Conservation (phyloP, 2,888 invertebrate genomes). For the Watsonalla binaria region DNA sequence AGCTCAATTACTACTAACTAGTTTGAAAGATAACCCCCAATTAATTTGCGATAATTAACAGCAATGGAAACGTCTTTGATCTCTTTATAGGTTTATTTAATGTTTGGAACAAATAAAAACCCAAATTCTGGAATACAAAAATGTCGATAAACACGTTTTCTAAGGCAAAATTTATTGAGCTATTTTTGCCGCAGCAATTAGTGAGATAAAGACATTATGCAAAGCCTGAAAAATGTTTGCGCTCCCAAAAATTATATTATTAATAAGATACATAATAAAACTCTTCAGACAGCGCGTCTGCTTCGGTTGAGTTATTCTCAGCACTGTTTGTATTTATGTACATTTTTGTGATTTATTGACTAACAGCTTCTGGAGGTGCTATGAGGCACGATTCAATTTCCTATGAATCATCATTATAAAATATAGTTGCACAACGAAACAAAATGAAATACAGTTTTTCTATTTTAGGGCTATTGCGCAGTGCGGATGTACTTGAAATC, state of each 20-base stretch:
- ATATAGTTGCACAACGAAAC: constrained; percentile 1
- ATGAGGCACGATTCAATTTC: constrained; percentile 6
- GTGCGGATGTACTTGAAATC: background rate
- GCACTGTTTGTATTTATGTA: constrained; percentile 27
- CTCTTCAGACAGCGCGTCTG: constrained; percentile 56
- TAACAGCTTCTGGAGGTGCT: constrained; percentile 8
- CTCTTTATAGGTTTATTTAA: background rate
- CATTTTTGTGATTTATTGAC: constrained; percentile 30
- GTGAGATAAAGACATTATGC: background rate
- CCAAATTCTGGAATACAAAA: background rate
- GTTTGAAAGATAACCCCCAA: no score
- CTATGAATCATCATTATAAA: constrained; percentile 12
- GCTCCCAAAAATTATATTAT: constrained; percentile 11
- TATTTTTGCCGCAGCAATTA: background rate
- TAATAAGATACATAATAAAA: constrained; percentile 33
- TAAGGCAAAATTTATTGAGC: no score
- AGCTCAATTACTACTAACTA: no score
- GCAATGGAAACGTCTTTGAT: background rate
- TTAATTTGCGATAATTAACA: background rate
- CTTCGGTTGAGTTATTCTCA: constrained; percentile 32
- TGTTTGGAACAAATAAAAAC: background rate
- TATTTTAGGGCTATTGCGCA: constrained; percentile 1
- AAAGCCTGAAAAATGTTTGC: constrained; percentile 14
- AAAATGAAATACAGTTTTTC: background rate
- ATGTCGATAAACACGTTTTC: background rate